Evolutionary conservation across 2,797 vertebrate genomes (phyloP), one percentile per base, ranked within the genome.

Genomic region (Tachyglossus aculeatus): DNA sequence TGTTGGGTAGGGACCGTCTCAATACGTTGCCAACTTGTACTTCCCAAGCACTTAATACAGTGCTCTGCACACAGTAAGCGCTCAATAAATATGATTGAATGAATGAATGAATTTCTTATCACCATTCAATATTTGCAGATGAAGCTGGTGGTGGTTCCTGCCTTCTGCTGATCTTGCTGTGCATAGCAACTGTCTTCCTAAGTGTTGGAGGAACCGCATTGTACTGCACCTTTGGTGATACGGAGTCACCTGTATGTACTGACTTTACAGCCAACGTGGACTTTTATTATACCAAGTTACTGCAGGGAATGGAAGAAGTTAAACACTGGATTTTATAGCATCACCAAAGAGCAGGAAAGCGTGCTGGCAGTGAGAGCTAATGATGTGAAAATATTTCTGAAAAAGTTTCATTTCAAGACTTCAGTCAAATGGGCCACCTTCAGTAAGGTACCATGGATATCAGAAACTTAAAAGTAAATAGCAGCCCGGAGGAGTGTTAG

Each of bases 201-300:
- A 99, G 97, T 72, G 81, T 98, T 15, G 96, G 96, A 13, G 96
- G 97, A 67, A 99, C 97, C 5, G 96, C 97, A 0, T 62, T 99
- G 64, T 98, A 97, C 92, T 99, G 97, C 88, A 92, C 94, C 57
- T 89, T 98, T 77, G 96, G 93, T 61, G 95, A 95, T 85, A 89
- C 92, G 31, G 93, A 95, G 86, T 96, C 97, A 38, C 95, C 93
- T 43, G 94, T 98, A 57, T 99, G 98, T 87, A 93, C 87, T 7
- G 96, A 99, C 59, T 99, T 99, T 90, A 92, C 96, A 27, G 85
- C 87, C 75, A 98, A 98, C 67, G 41, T 96, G 77, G 95, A 98
- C 88, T 97, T 97, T 86, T 99, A 96, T 82, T 90, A 95, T 51
- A 89, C 90, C 4, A 95, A 91, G 62, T 70, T 95, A 19, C 67